These are phyloP conservation scores for Lepidurus arcticus DNA, from an alignment of 1,140 invertebrate genomes.

Conservation along the genomic window DNA sequence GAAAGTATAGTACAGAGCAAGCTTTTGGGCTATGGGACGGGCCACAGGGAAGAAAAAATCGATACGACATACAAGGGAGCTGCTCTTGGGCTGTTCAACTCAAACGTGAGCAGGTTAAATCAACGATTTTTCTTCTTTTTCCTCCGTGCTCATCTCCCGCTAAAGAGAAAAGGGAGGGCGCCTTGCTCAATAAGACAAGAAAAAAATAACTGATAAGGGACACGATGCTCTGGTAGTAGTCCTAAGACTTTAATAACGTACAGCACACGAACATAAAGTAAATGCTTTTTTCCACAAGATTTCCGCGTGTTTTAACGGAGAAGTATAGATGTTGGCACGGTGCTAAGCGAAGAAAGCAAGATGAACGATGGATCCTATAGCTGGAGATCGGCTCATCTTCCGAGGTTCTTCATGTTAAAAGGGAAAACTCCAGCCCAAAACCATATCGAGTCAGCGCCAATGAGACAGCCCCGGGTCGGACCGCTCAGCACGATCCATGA, in stretches of 20 bases:
- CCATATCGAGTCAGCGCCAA: background rate
- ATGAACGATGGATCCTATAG: background rate
- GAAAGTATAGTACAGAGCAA: background rate
- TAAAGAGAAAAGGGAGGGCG: too few species aligned
- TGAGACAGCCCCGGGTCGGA: too few species aligned
- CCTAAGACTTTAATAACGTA: too few species aligned
- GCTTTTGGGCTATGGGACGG: background rate
- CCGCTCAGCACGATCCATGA: too few species aligned
- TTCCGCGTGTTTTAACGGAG: background rate
- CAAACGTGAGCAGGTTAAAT: slow-evolving; percentile 22
- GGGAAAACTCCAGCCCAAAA: background rate
- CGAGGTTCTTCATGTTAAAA: background rate
- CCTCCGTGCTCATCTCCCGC: background rate
- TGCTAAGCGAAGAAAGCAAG: slow-evolving; percentile 7
- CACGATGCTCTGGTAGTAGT: too few species aligned
- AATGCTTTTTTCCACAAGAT: background rate
- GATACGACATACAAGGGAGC: background rate
- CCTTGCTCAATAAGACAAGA: too few species aligned
- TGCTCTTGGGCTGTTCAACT: slow-evolving; percentile 7
- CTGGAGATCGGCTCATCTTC: background rate
- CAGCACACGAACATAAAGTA: background rate
- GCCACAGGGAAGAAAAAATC: background rate
- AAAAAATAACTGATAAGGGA: too few species aligned
- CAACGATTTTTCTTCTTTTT: background rate
- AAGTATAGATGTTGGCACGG: background rate